A percentile compares a stretch with the other conserved stretches of the same genome.
These are phyloP conservation scores for Diplogasteroides magnus DNA, from an alignment of 1,140 invertebrate species.

Conservation along the genomic window DNA sequence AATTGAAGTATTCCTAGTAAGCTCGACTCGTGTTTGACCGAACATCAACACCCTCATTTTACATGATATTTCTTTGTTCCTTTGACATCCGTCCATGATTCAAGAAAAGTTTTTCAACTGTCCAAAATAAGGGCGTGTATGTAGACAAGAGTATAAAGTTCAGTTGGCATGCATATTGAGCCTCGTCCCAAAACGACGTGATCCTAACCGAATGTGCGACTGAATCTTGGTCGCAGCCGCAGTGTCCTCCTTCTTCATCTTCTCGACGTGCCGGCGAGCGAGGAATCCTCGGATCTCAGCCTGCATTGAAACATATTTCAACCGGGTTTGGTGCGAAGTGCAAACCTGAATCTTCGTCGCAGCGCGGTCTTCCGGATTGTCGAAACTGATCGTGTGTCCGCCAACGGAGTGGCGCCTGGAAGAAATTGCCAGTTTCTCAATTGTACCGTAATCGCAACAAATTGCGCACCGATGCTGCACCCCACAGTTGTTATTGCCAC, in stretches of 20 bases:
- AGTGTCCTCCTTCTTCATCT: constrained; percentile 45
- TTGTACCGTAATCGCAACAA: no score
- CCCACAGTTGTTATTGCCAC: no score
- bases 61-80: no score
- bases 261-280: constrained; percentile 43
- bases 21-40: constrained; percentile 1
- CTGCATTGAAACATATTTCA: not conserved
- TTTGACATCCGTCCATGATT: no score
- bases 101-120: not conserved
- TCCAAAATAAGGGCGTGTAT: constrained; percentile 3
- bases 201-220: constrained; percentile 44
- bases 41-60: no score
- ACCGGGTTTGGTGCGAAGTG: not conserved
- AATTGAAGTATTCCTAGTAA: constrained; percentile 14
- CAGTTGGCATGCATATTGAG: not conserved
- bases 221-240: constrained; percentile 54
- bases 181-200: not conserved
- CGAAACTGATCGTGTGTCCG: constrained; percentile 41
- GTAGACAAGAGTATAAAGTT: constrained; percentile 11
- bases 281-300: constrained; percentile 52
- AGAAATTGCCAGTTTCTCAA: no score
- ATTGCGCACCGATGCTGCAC: no score
- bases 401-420: constrained; percentile 50
- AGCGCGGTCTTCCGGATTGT: constrained; percentile 49
- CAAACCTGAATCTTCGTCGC: constrained; percentile 47